Base-by-base conservation (phyloP, 2,113 vertebrate species). In the Myrmophylax atrothorax region DNA sequence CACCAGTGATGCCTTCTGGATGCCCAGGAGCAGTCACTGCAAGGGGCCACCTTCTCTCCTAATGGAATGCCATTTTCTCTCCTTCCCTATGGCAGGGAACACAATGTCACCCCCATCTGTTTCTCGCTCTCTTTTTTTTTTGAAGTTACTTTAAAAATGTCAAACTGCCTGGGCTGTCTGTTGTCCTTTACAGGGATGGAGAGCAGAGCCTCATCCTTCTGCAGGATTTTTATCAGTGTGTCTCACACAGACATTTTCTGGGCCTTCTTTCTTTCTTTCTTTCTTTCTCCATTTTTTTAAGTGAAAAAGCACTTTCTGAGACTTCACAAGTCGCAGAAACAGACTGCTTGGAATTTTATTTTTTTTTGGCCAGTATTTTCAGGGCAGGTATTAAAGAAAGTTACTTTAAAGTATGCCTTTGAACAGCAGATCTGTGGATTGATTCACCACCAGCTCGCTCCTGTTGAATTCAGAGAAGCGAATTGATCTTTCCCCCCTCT, bases 51-150 rank as follows among this genome's bases (percentile, higher is more conserved):
- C 46, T 63, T n/a, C 68, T 60, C 19, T 72, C 52, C 49, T 86
- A 80, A 86, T 75, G 78, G 60, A 74, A 24, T 47, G 52, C 37
- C 88, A 93, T 94, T 58, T 95, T 92, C 59, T 81, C 35, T 73
- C 26, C 78, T 74, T 49, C 84, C 73, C 8, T 28, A 33, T 2
- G 26, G 42, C 87, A 83, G 35, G n/a, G 90, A 90, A 90, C 33
- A 94, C 88, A 96, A 96, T 85, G 67, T 42, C 75, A 86, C 19
- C 35, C 31, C 10, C 35, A 58, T 50, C 46, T 63, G 14, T 17
- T 62, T 53, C 35, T 76, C 16, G 88, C 7, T 3, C 18, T 42
- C 25, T 69, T 58, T 78, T 47, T 52, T 29, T 26, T 17, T 18
- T 3, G 0, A 85, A 67, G 29, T 83, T 76, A 58, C 70, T 94